These are phyloP conservation scores for Cynocephalus volans DNA, from an alignment of 2,113 vertebrate species.

Conservation along the genomic window DNA sequence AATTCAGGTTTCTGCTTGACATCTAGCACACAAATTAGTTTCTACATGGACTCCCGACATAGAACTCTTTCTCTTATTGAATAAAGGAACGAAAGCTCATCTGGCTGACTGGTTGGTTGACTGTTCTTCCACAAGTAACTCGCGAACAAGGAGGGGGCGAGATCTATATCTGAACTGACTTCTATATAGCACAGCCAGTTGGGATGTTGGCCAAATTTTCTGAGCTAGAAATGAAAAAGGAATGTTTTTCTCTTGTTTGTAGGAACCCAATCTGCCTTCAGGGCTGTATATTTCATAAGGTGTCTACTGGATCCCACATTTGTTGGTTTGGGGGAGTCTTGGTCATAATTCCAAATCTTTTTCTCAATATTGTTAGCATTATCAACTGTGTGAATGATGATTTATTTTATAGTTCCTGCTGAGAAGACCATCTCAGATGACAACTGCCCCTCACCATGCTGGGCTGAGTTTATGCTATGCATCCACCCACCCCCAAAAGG, in stretches of 20 bases:
- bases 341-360: neutral
- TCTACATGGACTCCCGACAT: neutral
- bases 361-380: neutral
- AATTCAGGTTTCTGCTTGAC: neutral
- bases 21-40: neutral
- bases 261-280: neutral
- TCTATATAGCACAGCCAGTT: neutral
- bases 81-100: neutral
- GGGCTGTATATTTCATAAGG: neutral
- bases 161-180: constrained; percentile 42
- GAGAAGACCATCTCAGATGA: neutral
- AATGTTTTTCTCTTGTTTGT: constrained; percentile 10
- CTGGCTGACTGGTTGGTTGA: neutral
- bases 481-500: neutral
- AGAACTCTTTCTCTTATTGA: neutral
- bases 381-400: neutral
- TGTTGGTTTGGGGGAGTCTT: neutral
- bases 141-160: neutral
- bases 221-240: constrained; percentile 53
- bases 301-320: neutral
- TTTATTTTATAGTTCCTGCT: no score
- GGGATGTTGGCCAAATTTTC: constrained; percentile 23
- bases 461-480: neutral
- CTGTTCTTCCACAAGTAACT: constrained; percentile 22
- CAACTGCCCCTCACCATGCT: neutral